Base-by-base conservation (phyloP, 2,888 invertebrate genomes). In the Dryobotodes eremita region DNA sequence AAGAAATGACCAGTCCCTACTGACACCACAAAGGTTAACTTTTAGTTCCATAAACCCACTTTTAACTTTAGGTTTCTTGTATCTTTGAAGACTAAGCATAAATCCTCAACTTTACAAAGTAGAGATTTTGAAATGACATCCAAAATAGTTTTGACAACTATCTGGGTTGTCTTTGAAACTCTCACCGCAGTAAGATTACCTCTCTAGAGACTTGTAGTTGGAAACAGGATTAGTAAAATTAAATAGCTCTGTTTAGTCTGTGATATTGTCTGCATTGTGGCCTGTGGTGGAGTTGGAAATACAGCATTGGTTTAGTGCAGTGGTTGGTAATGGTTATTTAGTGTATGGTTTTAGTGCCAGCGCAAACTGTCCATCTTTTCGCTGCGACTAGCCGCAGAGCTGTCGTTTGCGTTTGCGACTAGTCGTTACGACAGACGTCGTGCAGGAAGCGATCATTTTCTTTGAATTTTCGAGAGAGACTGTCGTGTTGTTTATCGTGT, bases 81-180 rank as follows among this genome's bases (percentile, higher is more conserved):
- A n/a, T 46, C 55, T 46, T 15, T 36, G 46, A 65, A 61, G 46
- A 50, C 42, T 71, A 23, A 57, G n/a, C 48, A 66, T 17, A 20
- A 3, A 15, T 11, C 10, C 23, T 11, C 15, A 57, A 57, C 42
- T 84, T 55, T 55, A 36, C 31, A 23, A 61, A 50, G 11, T 4
- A n/a, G 2, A 36, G 20, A 10, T 50, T 23, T 23, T 48, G 11
- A n/a, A 80, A 71, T 74, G 13, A 36, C 80, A 70, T 20, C 8
- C 65, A 5, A 65, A 73, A 85, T 84, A 82, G 55, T 73, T 79
- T 26, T 48, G 17, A 20, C 13, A 76, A 70, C 46, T 66, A 68
- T 57, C 31, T 71, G 15, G 57, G 48, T 61, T 20, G 36, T 55
- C 53, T 82, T 59, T 48, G 62, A 15, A 77, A 77, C 26, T 85